Evolutionary conservation across 2,888 invertebrate genomes (phyloP).

Genomic region (Vesta saturnalis): DNA sequence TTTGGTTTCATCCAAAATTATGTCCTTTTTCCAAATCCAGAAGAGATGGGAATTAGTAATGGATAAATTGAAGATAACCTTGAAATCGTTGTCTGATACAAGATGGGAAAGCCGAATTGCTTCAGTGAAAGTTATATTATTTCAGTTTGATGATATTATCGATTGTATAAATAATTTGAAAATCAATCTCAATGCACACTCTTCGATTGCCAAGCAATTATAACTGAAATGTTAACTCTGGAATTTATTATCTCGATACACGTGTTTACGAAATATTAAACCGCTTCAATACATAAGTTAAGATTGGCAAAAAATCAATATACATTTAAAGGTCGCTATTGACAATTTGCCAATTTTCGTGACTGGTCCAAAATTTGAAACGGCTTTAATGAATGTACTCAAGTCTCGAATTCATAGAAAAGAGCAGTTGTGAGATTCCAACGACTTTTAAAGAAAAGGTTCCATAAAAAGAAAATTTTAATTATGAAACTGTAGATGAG

Average conservation of each 20-base stretch:
- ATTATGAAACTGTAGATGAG: too few species aligned
- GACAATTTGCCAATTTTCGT: constrained; percentile 4
- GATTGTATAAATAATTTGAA: too few species aligned
- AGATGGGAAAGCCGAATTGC: too few species aligned
- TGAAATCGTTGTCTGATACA: too few species aligned
- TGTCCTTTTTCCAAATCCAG: constrained; percentile 48
- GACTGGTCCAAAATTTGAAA: not conserved
- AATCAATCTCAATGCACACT: too few species aligned
- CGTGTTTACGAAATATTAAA: constrained; percentile 9
- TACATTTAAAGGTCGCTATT: not conserved
- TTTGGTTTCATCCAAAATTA: constrained; percentile 30
- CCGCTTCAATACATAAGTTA: not conserved
- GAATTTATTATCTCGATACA: constrained; percentile 6
- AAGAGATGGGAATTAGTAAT: too few species aligned
- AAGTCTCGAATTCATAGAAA: constrained; percentile 3
- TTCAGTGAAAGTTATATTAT: too few species aligned
- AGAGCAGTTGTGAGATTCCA: too few species aligned
- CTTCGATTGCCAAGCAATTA: constrained; percentile 4
- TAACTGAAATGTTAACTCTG: constrained; percentile 5
- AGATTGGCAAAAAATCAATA: constrained; percentile 3
- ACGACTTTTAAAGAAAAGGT: too few species aligned
- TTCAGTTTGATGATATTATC: constrained; percentile 8
- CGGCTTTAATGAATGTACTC: not conserved
- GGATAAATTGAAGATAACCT: too few species aligned
- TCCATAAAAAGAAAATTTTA: too few species aligned